phyloP scores from a whole-genome alignment of 2,113 vertebrate species.

The Gobio gobio region DNA sequence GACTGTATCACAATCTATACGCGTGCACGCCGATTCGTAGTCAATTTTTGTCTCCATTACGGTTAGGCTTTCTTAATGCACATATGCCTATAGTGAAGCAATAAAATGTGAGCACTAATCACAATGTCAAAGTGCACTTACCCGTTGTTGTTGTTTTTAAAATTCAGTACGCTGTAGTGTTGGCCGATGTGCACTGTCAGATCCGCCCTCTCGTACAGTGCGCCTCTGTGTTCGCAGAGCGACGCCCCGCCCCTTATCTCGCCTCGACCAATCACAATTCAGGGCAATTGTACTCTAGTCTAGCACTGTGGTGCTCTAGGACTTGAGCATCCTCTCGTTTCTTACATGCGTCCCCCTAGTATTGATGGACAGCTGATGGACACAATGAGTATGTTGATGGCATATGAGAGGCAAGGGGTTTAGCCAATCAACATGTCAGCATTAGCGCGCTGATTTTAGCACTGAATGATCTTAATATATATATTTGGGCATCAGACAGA shows the following conservation, averaged over 20 bases:
- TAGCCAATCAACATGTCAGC: not conserved
- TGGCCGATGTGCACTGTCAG: constrained; percentile 41
- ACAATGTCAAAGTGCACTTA: constrained; percentile 32
- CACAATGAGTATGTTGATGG: not conserved
- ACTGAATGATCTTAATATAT: not conserved
- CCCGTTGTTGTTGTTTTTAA: constrained; percentile 46
- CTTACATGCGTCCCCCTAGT: not conserved
- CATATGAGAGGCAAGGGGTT: not conserved
- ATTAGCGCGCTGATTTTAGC: not conserved
- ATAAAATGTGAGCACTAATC: not conserved
- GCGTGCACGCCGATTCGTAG: not conserved
- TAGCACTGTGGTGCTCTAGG: not conserved
- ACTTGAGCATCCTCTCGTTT: not conserved
- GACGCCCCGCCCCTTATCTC: constrained; percentile 44
- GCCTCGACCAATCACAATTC: constrained; percentile 43
- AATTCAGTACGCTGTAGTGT: constrained; percentile 39
- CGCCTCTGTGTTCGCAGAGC: constrained; percentile 43
- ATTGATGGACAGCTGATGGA: constrained; percentile 15
- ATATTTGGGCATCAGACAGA: not conserved
- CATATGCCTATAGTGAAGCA: not conserved
- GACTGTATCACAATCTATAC: constrained; percentile 1
- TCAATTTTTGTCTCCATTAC: not conserved
- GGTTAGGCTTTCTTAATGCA: not conserved
- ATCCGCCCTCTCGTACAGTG: constrained; percentile 46
- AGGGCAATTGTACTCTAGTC: not conserved